Base-by-base conservation (phyloP, 2,113 vertebrate species). In the Ciconia boyciana region DNA sequence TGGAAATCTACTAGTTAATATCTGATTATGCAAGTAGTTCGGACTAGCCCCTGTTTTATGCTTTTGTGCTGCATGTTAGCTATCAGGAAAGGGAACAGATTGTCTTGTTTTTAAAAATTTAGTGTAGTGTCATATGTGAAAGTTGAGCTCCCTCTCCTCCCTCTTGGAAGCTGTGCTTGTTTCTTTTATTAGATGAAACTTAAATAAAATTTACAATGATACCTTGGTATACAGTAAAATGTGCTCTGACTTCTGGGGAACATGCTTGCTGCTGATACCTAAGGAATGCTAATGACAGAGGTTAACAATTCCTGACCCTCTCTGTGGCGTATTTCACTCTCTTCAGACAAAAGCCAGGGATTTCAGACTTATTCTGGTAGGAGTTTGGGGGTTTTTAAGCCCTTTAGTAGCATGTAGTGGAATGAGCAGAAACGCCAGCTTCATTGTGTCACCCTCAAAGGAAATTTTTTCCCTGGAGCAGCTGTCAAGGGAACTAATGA, bases 401-500 rank as follows among this genome's bases (percentile, higher is more conserved):
- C 60, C 57, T 87, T 83, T 84, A 31, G 48, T 86, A 90, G 34
- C 26, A 29, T 31, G 26, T 18, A 54, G 39, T 4, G 3, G 61
- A 94, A 77, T 31, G 54, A 92, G n/a, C 66, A 94, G 55, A 76
- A 96, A 69, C 0, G 4, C 49, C 58, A 66, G 25, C 41, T 89
- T 76, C 43, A 19, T 82, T 82, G 60, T 90, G 43, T 60, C 64
- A 75, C 44, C 46, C 43, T 94, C 84, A 87, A 93, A 93, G 75
- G 82, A 65, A 86, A 2, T 46, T 94, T 89, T 92, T 92, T 55
- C 70, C 32, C 76, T 83, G 36, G 48, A 96, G 71, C 57, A 89
- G 77, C 89, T 94, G 75, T 89, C 75, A 93, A 54, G 32, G 62
- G 49, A 81, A 65, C 55, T 90, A 88, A 75, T 83, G 86, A 96